phyloP scores from a whole-genome alignment of 2,888 invertebrate species.

The Harpalus rufipes region DNA sequence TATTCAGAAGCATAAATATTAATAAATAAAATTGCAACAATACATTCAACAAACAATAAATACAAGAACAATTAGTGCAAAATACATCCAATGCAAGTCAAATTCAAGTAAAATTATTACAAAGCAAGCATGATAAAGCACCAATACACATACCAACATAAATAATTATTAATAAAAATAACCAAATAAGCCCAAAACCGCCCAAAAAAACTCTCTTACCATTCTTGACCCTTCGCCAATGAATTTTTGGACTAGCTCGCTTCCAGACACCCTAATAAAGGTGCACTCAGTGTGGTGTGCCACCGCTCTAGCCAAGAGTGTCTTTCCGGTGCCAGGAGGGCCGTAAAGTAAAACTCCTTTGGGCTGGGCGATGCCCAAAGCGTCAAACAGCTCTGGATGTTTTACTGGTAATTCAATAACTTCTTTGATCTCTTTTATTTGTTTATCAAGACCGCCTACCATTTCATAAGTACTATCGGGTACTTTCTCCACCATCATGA shows the following conservation, averaged over 20 bases:
- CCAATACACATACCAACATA: too few species aligned
- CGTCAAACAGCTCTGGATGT: constrained; percentile 99
- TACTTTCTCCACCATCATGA: constrained; percentile 99
- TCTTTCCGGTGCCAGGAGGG: constrained; percentile 96
- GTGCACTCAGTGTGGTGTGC: constrained; percentile 99
- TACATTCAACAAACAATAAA: too few species aligned
- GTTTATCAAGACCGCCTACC: constrained; percentile 99
- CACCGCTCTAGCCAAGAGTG: constrained; percentile 97
- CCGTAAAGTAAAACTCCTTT: constrained; percentile 98
- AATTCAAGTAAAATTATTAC: too few species aligned
- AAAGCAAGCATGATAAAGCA: too few species aligned
- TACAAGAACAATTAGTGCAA: too few species aligned
- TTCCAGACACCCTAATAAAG: constrained; percentile 98
- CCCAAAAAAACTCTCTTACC: constrained; percentile 80
- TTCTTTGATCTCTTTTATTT: constrained; percentile 99
- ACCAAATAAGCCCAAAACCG: not conserved
- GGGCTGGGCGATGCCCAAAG: constrained; percentile 98
- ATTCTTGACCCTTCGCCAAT: constrained; percentile 99
- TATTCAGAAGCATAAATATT: too few species aligned
- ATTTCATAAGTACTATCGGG: constrained; percentile 99
- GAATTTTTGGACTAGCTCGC: constrained; percentile 99
- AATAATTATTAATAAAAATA: not conserved
- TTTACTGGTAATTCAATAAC: constrained; percentile 99
- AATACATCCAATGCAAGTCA: too few species aligned
- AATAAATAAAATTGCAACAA: too few species aligned